Conservation (phyloP, 1,140 invertebrate genomes). For the Tetramorium parvispinum region DNA sequence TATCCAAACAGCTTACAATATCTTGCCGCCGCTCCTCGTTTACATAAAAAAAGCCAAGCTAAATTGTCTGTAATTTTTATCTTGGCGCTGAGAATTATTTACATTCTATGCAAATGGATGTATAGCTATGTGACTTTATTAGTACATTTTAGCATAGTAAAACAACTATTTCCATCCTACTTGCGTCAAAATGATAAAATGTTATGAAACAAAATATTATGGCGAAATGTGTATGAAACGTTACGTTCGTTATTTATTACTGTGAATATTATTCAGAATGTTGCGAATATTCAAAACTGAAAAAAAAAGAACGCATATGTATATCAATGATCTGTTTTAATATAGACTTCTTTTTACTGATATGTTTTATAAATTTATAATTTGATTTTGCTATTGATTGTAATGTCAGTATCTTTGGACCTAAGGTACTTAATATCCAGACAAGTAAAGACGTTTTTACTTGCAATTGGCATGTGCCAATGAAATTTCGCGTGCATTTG, state of each 20-base stretch:
- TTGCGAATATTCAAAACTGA: background rate
- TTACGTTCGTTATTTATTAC: slow-evolving; percentile 4
- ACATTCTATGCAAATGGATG: slow-evolving; percentile 4
- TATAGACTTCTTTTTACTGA: background rate
- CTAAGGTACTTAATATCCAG: background rate
- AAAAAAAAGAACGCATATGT: background rate
- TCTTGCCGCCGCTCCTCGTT: background rate
- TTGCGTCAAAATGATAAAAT: background rate
- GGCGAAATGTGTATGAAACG: background rate
- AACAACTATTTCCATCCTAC: slow-evolving; percentile 6
- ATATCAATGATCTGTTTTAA: background rate
- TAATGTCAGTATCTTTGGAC: background rate
- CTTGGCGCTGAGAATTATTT: background rate
- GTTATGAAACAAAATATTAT: background rate
- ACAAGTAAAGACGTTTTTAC: background rate
- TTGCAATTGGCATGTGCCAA: background rate
- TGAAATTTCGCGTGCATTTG: slow-evolving; percentile 26
- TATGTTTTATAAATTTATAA: background rate
- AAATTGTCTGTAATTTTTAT: slow-evolving; percentile 19
- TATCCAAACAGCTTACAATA: slow-evolving; percentile 9
- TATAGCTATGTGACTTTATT: slow-evolving; percentile 24
- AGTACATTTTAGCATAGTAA: slow-evolving; percentile 14
- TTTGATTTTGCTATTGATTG: background rate
- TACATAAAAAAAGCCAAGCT: background rate
- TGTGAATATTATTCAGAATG: background rate